Base-by-base conservation (phyloP, 1,140 invertebrate genomes). In the Macrobrachium rosenbergii region DNA sequence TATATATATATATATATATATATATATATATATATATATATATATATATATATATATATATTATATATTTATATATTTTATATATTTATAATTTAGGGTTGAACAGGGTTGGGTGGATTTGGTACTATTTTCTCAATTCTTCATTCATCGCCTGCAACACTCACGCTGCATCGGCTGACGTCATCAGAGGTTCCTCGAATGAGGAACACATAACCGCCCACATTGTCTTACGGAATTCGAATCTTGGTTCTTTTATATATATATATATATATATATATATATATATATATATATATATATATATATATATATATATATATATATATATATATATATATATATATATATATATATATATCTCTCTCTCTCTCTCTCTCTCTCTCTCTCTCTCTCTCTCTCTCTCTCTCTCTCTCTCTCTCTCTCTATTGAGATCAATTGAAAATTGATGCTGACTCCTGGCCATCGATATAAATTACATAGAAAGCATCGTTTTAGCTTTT, bases 311-410 rank as follows among this genome's bases (percentile, higher is more conserved):
- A n/a, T n/a, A n/a, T n/a, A n/a, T n/a, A n/a, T n/a, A n/a, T n/a
- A n/a, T n/a, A n/a, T n/a, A n/a, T n/a, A n/a, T n/a, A n/a, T n/a
- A n/a, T n/a, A n/a, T n/a, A n/a, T n/a, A n/a, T n/a, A n/a, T n/a
- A n/a, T n/a, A n/a, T n/a, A n/a, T n/a, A n/a, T n/a, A n/a, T 77
- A 14, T 77, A 14, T 77, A 2, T 77, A 14, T 77, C 58, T 64
- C 78, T 43, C 78, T 64, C 28, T 64, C 78, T 80, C 78, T 80
- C 78, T 63, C 78, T 80, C 78, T 63, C 59, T 63, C 78, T 52
- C 78, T 77, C 75, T 77, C 75, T 77, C 75, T 77, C 37, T 59
- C 75, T 45, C 37, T 59, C 52, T 77, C 52, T 75, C 21, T 75
- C 21, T 75, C 21, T 75, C 72, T 75, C 21, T 75, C 79, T 63